These are phyloP conservation scores for Phocides pigmalion DNA, from an alignment of 1,140 invertebrate species.

Conservation along the genomic window DNA sequence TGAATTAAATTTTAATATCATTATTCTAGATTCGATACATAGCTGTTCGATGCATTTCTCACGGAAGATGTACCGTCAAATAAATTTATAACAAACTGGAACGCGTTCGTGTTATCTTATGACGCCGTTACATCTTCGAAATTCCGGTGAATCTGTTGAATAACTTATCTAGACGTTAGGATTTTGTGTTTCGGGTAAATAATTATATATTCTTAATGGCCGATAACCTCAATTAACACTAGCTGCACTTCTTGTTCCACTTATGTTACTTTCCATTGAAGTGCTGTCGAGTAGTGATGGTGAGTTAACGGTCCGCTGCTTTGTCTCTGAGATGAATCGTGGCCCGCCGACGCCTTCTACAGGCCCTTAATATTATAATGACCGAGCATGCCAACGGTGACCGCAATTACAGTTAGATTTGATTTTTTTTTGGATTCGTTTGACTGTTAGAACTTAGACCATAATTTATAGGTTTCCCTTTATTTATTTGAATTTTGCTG, in stretches of 20 bases:
- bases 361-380: conserved; percentile 47
- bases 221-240: conserved; percentile 62
- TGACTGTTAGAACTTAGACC: neutral
- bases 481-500: no score
- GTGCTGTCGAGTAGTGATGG: conserved; percentile 50
- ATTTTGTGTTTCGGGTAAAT: conserved; percentile 28
- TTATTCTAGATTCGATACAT: conserved; percentile 18
- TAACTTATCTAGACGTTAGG: conserved; percentile 16
- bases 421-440: conserved; percentile 2
- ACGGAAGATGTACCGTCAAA: conserved; percentile 29
- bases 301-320: conserved; percentile 58
- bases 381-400: conserved; percentile 16
- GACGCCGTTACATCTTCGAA: conserved; percentile 22
- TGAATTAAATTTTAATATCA: conserved; percentile 24
- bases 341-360: conserved; percentile 41
- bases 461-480: no score
- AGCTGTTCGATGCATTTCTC: conserved; percentile 30
- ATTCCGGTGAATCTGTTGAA: conserved; percentile 26
- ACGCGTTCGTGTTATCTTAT: conserved; percentile 24
- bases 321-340: conserved; percentile 65
- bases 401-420: conserved; percentile 30
- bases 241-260: conserved; percentile 62
- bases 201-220: conserved; percentile 38
- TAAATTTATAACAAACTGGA: conserved; percentile 30
- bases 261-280: conserved; percentile 70